Percentiles rank a stretch among this genome's conserved stretches.
Conservation (phyloP, 2,113 vertebrate species). For the Corythoichthys haematopterus region DNA sequence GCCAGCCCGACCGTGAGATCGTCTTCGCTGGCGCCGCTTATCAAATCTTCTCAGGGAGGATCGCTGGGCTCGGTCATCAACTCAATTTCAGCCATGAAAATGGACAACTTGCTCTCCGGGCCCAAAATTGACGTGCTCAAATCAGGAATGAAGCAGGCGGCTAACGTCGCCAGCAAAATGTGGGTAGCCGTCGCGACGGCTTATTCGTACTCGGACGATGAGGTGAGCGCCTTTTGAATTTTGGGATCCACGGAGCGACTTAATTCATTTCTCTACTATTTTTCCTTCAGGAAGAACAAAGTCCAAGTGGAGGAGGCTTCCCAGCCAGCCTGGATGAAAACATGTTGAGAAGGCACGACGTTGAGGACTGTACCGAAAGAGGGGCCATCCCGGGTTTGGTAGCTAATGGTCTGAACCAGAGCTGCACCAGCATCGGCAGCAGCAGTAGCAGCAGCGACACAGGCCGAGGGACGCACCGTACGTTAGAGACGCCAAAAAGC, state of each 20-base stretch:
- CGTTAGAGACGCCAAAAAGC: too few relatives aligned
- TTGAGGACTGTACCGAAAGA: constrained; percentile 67
- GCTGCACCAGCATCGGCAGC: constrained; percentile 88
- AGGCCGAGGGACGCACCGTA: constrained; percentile 65
- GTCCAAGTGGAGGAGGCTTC: constrained; percentile 73
- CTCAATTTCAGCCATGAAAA: constrained; percentile 86
- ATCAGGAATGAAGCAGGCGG: constrained; percentile 92
- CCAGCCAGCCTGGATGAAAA: constrained; percentile 81
- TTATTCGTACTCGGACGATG: constrained; percentile 88
- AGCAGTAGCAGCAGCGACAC: constrained; percentile 86
- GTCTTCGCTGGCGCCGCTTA: constrained; percentile 79
- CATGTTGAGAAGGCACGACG: constrained; percentile 62
- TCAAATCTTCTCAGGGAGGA: constrained; percentile 81
- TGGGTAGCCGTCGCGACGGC: constrained; percentile 89
- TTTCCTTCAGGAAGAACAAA: constrained; percentile 77
- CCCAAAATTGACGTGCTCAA: constrained; percentile 94
- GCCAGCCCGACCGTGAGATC: constrained; percentile 73
- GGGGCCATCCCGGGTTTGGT: constrained; percentile 66
- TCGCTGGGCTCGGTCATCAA: constrained; percentile 90
- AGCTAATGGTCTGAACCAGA: constrained; percentile 83
- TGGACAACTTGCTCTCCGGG: constrained; percentile 87
- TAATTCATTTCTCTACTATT: not conserved
- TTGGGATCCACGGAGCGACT: not conserved
- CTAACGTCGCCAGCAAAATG: constrained; percentile 90
- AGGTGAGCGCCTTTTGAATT: constrained; percentile 67